Conservation (phyloP, 2,888 invertebrate species). For the Parnassius mnemosyne region DNA sequence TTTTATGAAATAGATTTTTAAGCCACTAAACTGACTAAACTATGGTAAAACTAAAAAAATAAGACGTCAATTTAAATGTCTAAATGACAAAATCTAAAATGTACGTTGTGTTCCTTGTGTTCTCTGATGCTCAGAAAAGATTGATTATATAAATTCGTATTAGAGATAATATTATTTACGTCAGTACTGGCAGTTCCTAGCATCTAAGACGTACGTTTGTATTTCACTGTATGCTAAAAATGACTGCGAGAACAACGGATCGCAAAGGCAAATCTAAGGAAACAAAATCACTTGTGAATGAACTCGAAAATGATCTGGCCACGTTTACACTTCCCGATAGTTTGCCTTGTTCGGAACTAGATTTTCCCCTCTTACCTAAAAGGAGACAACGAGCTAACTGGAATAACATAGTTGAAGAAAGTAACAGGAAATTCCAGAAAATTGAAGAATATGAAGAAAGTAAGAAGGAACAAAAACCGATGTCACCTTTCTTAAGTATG, state of each 20-base stretch:
- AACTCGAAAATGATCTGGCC: constrained; percentile 45
- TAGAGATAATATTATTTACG: no score
- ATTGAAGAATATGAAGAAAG: constrained; percentile 49
- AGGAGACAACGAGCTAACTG: constrained; percentile 50
- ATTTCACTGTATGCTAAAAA: constrained; percentile 28
- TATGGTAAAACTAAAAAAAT: no score
- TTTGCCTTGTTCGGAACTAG: constrained; percentile 64
- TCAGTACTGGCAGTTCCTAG: no score
- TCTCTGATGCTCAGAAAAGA: no score
- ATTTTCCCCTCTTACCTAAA: constrained; percentile 55
- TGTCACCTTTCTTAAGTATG: constrained; percentile 58
- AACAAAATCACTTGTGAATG: constrained; percentile 39
- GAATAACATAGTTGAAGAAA: constrained; percentile 58
- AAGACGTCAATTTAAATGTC: no score
- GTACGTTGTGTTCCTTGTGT: no score
- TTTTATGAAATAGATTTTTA: no score
- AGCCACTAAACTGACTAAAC: no score
- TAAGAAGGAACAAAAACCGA: constrained; percentile 43
- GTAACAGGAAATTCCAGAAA: constrained; percentile 44
- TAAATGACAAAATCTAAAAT: no score
- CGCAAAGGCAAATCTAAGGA: constrained; percentile 57
- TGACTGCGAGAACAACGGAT: constrained; percentile 58
- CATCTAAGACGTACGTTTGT: no score
- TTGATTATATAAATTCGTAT: no score
- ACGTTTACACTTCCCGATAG: constrained; percentile 62